These are phyloP conservation scores for Procambarus clarkii DNA, from an alignment of 1,140 invertebrate genomes.

Conservation along the genomic window DNA sequence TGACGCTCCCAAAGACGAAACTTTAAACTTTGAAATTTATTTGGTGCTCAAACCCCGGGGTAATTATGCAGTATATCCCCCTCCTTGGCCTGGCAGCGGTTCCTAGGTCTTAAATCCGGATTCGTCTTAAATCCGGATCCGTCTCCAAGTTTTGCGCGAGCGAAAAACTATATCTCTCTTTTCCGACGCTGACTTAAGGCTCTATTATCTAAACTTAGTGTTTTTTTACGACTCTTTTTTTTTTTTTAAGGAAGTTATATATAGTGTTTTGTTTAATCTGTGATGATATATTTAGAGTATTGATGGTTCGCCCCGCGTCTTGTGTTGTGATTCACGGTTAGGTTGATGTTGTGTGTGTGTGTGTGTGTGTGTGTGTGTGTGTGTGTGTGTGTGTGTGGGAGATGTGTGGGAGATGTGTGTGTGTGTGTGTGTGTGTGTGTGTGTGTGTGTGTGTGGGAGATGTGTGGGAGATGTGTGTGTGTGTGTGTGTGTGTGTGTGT, in stretches of 20 bases:
- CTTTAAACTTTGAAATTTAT: slow-evolving; percentile 69
- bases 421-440: too few species aligned
- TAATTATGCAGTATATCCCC: slow-evolving; percentile 67
- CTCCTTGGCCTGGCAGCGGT: slow-evolving; percentile 3
- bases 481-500: too few species aligned
- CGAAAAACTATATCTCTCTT: not conserved
- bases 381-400: slow-evolving; percentile 29
- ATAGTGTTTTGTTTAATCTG: slow-evolving; percentile 57
- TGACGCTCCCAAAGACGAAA: slow-evolving; percentile 66
- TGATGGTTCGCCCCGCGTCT: too few species aligned
- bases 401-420: too few species aligned
- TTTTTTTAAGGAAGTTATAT: slow-evolving; percentile 32
- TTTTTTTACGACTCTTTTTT: slow-evolving; percentile 41
- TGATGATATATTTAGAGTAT: slow-evolving; percentile 32
- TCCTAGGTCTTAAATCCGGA: slow-evolving; percentile 42
- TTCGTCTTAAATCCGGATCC: slow-evolving; percentile 36
- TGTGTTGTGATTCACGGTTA: too few species aligned
- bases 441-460: too few species aligned
- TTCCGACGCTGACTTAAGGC: slow-evolving; percentile 41
- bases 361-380: slow-evolving; percentile 16
- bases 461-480: too few species aligned
- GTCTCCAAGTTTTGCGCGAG: slow-evolving; percentile 35
- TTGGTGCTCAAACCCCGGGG: slow-evolving; percentile 59
- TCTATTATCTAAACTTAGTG: not conserved
- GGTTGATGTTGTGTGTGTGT: too few species aligned